Percentiles rank a stretch among this genome's conserved stretches.
These are phyloP conservation scores for Epinotia nisella DNA, from an alignment of 2,888 invertebrate genomes.

Conservation along the genomic window DNA sequence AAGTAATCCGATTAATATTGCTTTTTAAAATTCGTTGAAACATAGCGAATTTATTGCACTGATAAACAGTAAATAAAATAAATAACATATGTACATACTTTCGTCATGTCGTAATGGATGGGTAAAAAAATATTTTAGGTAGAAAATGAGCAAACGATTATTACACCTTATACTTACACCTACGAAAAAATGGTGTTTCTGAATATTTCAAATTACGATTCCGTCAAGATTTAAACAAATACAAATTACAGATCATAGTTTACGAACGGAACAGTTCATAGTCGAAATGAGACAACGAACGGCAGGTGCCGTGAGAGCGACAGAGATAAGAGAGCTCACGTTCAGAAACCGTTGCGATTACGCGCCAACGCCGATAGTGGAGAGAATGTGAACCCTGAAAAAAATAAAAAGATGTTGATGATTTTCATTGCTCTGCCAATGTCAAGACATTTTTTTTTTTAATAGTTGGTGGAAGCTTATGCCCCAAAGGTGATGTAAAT, in stretches of 20 bases:
- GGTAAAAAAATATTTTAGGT: constrained; percentile 55
- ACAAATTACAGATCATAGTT: constrained; percentile 53
- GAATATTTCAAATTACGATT: constrained; percentile 26
- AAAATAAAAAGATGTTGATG: constrained; percentile 22
- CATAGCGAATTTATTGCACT: constrained; percentile 48
- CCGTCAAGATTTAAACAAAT: constrained; percentile 55
- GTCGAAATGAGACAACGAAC: constrained; percentile 70
- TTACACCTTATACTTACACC: constrained; percentile 45
- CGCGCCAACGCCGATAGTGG: constrained; percentile 64
- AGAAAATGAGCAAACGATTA: constrained; percentile 63
- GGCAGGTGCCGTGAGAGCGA: constrained; percentile 70
- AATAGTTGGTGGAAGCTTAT: background rate
- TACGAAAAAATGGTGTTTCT: constrained; percentile 47
- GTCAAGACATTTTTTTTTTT: too few species aligned
- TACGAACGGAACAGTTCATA: constrained; percentile 61
- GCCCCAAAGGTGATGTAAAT: too few species aligned
- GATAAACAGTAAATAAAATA: constrained; percentile 49
- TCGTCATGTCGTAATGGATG: constrained; percentile 79
- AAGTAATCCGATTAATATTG: constrained; percentile 66
- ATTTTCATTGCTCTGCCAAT: background rate
- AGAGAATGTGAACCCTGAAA: constrained; percentile 67
- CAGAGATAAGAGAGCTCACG: constrained; percentile 70
- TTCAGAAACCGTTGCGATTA: constrained; percentile 55
- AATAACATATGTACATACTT: constrained; percentile 15
- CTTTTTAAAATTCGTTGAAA: constrained; percentile 77